These are phyloP conservation scores for Albula goreensis DNA, from an alignment of 2,113 vertebrate genomes.

Conservation along the genomic window DNA sequence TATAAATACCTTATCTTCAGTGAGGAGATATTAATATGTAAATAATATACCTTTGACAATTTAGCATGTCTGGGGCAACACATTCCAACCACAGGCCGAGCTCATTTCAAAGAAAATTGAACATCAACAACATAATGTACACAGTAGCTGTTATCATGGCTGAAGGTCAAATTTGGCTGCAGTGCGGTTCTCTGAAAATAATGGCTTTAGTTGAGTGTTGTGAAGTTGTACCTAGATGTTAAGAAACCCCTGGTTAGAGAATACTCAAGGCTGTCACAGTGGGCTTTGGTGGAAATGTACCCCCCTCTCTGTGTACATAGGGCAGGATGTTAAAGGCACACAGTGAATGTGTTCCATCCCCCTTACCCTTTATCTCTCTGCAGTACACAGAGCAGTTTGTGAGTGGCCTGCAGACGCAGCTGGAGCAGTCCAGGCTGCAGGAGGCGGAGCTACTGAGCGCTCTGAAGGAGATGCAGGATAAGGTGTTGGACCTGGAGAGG, in stretches of 20 bases:
- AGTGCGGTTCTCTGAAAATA: background rate
- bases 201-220: background rate
- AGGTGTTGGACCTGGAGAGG: slow-evolving; percentile 78
- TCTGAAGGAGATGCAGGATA: slow-evolving; percentile 78
- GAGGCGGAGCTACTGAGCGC: slow-evolving; percentile 71
- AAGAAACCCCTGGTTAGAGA: background rate
- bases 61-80: background rate
- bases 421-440: slow-evolving; percentile 71
- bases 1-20: no score
- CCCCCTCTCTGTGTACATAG: background rate
- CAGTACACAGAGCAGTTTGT: slow-evolving; percentile 72
- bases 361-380: slow-evolving; percentile 37
- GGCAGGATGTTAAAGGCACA: background rate
- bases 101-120: background rate
- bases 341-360: background rate
- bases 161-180: background rate
- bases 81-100: background rate
- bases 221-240: background rate
- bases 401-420: slow-evolving; percentile 67
- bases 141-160: background rate
- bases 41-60: no score
- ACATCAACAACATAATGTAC: background rate
- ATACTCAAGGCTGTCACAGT: background rate
- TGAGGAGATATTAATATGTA: no score
- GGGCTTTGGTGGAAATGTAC: no score